These are phyloP conservation scores for Hyppa rectilinea DNA, from an alignment of 2,888 invertebrate genomes.

Conservation along the genomic window DNA sequence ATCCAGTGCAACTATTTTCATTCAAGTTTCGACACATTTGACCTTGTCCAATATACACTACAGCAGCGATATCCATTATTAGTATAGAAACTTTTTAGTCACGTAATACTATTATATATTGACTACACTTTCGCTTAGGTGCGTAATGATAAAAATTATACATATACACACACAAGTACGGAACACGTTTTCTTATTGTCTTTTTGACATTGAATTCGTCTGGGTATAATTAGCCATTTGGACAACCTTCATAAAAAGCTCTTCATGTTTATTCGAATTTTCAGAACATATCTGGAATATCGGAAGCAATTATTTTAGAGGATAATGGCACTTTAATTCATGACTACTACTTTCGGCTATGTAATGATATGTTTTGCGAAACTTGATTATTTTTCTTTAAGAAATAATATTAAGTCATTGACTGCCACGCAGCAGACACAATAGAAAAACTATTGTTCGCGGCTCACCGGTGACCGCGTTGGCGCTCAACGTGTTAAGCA, in stretches of 20 bases:
- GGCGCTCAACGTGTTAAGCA: no score
- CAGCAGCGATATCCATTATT: constrained; percentile 70
- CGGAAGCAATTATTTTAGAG: constrained; percentile 59
- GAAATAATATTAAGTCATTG: neutral
- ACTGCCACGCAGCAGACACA: no score
- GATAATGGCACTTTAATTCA: constrained; percentile 51
- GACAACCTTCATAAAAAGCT: constrained; percentile 55
- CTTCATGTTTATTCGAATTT: constrained; percentile 39
- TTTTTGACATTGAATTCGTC: constrained; percentile 76
- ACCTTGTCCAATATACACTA: constrained; percentile 79
- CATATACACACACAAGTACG: constrained; percentile 32
- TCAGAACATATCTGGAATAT: constrained; percentile 44
- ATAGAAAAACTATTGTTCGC: no score
- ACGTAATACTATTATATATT: constrained; percentile 79
- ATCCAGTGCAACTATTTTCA: constrained; percentile 68
- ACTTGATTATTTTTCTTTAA: constrained; percentile 7
- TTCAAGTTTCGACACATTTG: constrained; percentile 71
- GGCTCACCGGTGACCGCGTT: no score
- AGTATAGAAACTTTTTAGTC: constrained; percentile 74
- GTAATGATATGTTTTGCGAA: neutral
- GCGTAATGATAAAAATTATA: constrained; percentile 70
- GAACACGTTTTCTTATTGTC: constrained; percentile 59
- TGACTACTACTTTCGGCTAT: constrained; percentile 29
- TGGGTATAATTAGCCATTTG: constrained; percentile 38
- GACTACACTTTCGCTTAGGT: constrained; percentile 78